Evolutionary conservation across 2,888 invertebrate species (phyloP).

Genomic region (Metacarcinus magister): DNA sequence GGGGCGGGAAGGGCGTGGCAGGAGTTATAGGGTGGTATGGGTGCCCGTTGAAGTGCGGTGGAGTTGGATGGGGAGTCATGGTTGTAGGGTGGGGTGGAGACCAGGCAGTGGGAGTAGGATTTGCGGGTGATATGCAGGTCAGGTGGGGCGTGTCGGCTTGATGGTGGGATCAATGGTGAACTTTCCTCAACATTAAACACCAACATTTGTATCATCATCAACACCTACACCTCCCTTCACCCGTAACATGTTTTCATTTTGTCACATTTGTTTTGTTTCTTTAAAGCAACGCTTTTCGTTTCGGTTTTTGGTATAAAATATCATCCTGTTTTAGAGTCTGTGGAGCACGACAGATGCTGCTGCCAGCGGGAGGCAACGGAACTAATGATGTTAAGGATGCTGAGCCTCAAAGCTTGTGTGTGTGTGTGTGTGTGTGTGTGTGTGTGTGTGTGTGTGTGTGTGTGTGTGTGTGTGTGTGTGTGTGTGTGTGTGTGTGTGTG

Average conservation of each 20-base stretch:
- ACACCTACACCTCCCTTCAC: neutral
- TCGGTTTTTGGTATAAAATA: neutral
- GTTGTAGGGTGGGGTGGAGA: neutral
- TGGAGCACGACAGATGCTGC: neutral
- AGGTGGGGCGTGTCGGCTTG: no score
- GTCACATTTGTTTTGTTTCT: neutral
- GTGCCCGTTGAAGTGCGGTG: neutral
- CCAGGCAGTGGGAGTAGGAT: neutral
- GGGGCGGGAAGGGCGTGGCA: neutral
- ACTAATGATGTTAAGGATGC: slow-evolving; percentile 16
- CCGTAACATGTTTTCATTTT: neutral
- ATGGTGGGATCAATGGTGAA: neutral
- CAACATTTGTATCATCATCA: neutral
- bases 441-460: slow-evolving; percentile 31
- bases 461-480: slow-evolving; percentile 14
- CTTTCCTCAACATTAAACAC: slow-evolving; percentile 14
- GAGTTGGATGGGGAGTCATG: neutral
- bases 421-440: neutral
- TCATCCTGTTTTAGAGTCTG: neutral
- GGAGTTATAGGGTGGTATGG: neutral
- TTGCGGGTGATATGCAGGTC: neutral
- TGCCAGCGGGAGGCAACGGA: neutral
- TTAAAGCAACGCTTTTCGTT: neutral
- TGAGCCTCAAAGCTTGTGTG: neutral
- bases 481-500: neutral